A percentile compares a stretch with the other conserved stretches of the same genome.
Evolutionary conservation across 2,113 vertebrate species (phyloP).

Genomic region (Hypocryptadius cinnamomeus): DNA sequence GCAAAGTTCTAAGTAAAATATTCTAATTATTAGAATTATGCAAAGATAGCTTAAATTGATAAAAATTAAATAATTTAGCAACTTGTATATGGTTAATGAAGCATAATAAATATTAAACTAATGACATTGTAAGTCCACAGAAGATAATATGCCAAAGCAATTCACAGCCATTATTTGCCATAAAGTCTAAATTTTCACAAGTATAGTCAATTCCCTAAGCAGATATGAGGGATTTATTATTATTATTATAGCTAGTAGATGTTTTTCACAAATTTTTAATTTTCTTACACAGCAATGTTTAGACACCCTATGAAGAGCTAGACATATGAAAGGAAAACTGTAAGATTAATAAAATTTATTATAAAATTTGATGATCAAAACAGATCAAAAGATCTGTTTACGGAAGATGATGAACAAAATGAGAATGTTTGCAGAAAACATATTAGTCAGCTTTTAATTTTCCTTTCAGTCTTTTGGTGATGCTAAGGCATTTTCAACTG

Average conservation of each 20-base stretch:
- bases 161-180: background rate
- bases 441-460: background rate
- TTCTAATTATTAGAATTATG: conserved; percentile 14
- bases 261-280: background rate
- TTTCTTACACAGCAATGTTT: background rate
- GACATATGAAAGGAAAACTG: background rate
- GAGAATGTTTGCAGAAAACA: background rate
- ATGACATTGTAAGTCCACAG: conserved; percentile 11
- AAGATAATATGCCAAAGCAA: conserved; percentile 13
- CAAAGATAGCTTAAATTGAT: conserved; percentile 21
- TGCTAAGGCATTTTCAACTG: background rate
- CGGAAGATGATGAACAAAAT: background rate
- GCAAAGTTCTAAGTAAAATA: background rate
- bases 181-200: background rate
- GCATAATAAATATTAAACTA: conserved; percentile 33
- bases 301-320: background rate
- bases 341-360: background rate
- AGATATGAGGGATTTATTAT: background rate
- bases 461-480: background rate
- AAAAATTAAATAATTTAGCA: conserved; percentile 46
- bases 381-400: background rate
- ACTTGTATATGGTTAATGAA: conserved; percentile 43
- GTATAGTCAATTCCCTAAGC: background rate
- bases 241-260: background rate
- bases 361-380: background rate